These are phyloP conservation scores for Pentalonia nigronervosa DNA, from an alignment of 1,140 invertebrate genomes.

Conservation along the genomic window DNA sequence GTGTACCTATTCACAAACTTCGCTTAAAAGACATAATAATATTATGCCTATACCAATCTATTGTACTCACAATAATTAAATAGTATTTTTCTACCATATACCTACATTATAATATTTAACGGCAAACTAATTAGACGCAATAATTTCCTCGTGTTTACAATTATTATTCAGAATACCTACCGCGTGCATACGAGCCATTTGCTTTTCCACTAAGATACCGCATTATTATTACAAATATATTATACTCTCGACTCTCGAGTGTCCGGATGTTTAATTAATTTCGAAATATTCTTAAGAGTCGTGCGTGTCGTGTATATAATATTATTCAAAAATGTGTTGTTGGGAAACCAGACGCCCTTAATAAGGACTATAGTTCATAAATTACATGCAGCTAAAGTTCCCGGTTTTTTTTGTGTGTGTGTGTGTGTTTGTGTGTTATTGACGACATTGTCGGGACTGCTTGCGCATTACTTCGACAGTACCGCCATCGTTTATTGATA, in stretches of 20 bases:
- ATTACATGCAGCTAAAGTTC: background rate
- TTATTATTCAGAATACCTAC: background rate
- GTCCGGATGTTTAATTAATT: background rate
- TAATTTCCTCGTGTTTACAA: background rate
- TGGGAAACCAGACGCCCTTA: background rate
- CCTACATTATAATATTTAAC: background rate
- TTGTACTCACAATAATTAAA: background rate
- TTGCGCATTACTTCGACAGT: no score
- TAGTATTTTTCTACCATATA: background rate
- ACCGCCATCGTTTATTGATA: no score
- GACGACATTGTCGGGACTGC: no score
- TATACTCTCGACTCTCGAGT: background rate
- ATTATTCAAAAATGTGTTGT: background rate
- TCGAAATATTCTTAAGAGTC: background rate
- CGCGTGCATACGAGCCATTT: background rate
- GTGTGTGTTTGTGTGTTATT: no score
- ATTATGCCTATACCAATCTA: background rate
- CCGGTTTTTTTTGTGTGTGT: no score
- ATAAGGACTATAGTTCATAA: background rate
- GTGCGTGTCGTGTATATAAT: background rate
- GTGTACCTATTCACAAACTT: background rate
- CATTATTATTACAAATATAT: background rate
- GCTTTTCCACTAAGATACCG: background rate
- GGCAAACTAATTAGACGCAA: background rate
- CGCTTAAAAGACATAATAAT: background rate